Percentiles rank a stretch among this genome's conserved stretches.
These are phyloP conservation scores for Ophion slaviceki DNA, from an alignment of 2,888 invertebrate species.

Conservation along the genomic window DNA sequence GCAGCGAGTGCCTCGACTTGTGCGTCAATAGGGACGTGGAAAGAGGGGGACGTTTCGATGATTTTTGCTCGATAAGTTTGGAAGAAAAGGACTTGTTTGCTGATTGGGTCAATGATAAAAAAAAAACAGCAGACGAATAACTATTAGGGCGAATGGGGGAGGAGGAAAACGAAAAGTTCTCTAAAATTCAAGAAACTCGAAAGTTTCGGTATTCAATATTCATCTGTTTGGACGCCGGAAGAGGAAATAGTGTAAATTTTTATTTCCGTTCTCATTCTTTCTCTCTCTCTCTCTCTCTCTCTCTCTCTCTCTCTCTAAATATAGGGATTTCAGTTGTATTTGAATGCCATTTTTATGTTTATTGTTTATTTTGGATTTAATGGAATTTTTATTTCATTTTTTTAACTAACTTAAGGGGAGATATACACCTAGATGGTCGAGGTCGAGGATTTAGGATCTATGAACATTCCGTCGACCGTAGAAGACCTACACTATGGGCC, in stretches of 20 bases:
- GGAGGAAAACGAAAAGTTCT: background rate
- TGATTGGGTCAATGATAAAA: background rate
- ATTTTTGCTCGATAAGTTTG: background rate
- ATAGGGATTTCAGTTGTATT: too few relatives aligned
- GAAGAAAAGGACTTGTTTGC: background rate
- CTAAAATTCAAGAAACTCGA: constrained; percentile 34
- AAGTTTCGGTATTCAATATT: constrained; percentile 45
- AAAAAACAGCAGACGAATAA: background rate
- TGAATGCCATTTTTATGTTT: too few relatives aligned
- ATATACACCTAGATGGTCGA: too few relatives aligned
- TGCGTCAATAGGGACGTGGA: too few relatives aligned
- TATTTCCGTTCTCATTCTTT: background rate
- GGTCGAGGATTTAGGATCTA: too few relatives aligned
- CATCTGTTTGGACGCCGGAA: constrained; percentile 11
- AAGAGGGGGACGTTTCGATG: background rate
- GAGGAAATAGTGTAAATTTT: constrained; percentile 34
- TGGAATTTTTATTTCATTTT: too few relatives aligned
- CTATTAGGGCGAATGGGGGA: background rate
- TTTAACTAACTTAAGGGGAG: too few relatives aligned
- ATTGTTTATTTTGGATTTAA: too few relatives aligned
- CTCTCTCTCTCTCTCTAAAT: background rate
- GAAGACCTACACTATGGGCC: too few relatives aligned
- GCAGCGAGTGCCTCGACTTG: background rate
- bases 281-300: too few relatives aligned
- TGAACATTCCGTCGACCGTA: too few relatives aligned